These are phyloP conservation scores for Brachyhypopomus occidentalis DNA, from an alignment of 2,113 vertebrate species.

Conservation along the genomic window DNA sequence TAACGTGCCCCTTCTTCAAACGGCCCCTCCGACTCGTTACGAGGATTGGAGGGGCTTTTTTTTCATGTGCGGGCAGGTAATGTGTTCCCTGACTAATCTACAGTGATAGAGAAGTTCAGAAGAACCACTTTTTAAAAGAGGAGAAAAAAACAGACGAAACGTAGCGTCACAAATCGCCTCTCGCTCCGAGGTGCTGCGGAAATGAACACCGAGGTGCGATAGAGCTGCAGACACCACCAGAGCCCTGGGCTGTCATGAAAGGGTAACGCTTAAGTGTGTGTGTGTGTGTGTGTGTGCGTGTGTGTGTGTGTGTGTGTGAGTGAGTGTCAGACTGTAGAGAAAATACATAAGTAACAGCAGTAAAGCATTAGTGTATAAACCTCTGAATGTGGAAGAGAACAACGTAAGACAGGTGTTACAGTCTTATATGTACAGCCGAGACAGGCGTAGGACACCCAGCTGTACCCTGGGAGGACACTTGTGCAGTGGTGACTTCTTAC, in stretches of 20 bases:
- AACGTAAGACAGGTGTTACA: background rate
- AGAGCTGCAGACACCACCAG: constrained; percentile 56
- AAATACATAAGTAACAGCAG: background rate
- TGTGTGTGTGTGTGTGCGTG: constrained; percentile 23
- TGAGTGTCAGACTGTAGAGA: constrained; percentile 13
- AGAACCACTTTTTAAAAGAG: constrained; percentile 57
- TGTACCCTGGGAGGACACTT: background rate
- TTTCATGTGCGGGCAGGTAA: constrained; percentile 67
- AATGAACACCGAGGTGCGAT: constrained; percentile 68
- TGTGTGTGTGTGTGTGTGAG: constrained; percentile 18
- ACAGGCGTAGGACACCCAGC: background rate
- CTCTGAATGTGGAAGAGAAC: background rate
- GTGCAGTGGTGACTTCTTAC: too few relatives aligned
- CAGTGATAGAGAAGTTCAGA: constrained; percentile 72
- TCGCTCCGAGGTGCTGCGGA: constrained; percentile 60
- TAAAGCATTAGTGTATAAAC: background rate
- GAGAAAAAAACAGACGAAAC: constrained; percentile 58
- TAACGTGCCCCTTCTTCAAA: constrained; percentile 73
- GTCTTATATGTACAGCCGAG: background rate
- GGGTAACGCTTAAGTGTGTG: constrained; percentile 46
- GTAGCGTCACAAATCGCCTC: constrained; percentile 51
- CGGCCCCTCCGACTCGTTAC: constrained; percentile 67
- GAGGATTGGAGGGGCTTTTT: constrained; percentile 63
- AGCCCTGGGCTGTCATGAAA: constrained; percentile 49
- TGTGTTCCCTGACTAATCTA: constrained; percentile 75